Percentiles rank a stretch among this genome's conserved stretches.
These are phyloP conservation scores for Pegoplata infirma DNA, from an alignment of 2,888 invertebrate genomes.

Conservation along the genomic window DNA sequence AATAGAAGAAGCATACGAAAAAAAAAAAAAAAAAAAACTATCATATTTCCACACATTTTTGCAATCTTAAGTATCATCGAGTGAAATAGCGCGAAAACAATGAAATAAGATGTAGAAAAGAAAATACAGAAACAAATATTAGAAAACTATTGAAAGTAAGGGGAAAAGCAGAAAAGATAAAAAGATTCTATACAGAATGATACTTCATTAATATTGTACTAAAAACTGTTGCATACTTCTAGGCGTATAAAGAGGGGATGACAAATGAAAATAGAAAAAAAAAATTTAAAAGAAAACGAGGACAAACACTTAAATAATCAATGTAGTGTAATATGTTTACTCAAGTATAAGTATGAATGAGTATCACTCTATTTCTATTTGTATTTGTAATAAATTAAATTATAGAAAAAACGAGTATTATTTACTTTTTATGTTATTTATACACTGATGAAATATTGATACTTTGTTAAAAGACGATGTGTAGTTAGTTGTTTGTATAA, in stretches of 20 bases:
- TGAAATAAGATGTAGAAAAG: neutral
- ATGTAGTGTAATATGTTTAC: slow-evolving; percentile 33
- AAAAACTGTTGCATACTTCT: slow-evolving; percentile 44
- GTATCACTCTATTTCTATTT: slow-evolving; percentile 9
- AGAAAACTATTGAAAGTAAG: slow-evolving; percentile 16
- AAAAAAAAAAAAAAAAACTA: slow-evolving; percentile 8
- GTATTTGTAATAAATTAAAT: slow-evolving; percentile 9
- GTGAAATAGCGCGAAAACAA: neutral
- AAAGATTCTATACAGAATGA: slow-evolving; percentile 11
- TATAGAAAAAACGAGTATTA: too few species aligned
- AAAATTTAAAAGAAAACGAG: slow-evolving; percentile 16
- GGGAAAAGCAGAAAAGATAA: neutral
- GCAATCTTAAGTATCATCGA: neutral
- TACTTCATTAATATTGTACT: slow-evolving; percentile 31
- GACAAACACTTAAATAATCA: slow-evolving; percentile 45
- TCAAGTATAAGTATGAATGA: neutral
- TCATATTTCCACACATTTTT: slow-evolving; percentile 8
- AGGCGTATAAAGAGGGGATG: neutral
- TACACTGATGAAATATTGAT: too few species aligned
- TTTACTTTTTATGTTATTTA: neutral
- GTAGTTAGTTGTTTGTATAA: too few species aligned
- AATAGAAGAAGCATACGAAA: too few species aligned
- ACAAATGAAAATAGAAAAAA: neutral
- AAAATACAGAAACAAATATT: neutral
- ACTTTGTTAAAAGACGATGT: too few species aligned